Percentiles rank a stretch among this genome's conserved stretches.
phyloP scores from a whole-genome alignment of 1,140 invertebrate species.

The Wiebesia pumilae region DNA sequence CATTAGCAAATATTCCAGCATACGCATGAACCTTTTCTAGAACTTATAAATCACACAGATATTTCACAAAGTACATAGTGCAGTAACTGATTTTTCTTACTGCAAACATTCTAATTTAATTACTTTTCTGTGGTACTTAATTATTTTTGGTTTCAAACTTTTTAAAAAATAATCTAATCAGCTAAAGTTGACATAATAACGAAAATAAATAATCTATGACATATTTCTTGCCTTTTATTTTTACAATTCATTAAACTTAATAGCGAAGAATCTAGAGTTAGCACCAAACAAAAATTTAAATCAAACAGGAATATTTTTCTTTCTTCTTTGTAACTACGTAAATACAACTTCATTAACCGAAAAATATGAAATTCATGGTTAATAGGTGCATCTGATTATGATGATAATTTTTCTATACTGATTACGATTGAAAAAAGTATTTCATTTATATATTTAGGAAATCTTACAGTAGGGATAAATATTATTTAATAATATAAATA shows the following conservation, averaged over 20 bases:
- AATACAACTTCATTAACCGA: not conserved
- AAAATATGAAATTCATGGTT: not conserved
- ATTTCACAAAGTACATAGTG: slow-evolving; percentile 3
- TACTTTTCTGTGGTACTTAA: not conserved
- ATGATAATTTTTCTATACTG: too few species aligned
- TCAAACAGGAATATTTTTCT: not conserved
- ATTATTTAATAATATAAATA: not conserved
- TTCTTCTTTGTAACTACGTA: too few species aligned
- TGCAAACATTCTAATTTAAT: not conserved
- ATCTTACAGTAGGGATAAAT: too few species aligned
- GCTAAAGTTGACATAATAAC: not conserved
- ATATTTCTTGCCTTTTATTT: not conserved
- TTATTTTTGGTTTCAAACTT: slow-evolving; percentile 1
- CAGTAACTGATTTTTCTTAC: not conserved
- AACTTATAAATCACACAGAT: not conserved
- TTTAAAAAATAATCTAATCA: not conserved
- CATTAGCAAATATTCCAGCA: slow-evolving; percentile 48
- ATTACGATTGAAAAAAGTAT: too few species aligned
- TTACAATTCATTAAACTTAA: not conserved
- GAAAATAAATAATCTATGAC: not conserved
- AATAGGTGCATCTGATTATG: not conserved
- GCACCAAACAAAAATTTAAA: not conserved
- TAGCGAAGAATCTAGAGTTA: not conserved
- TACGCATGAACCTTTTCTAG: not conserved
- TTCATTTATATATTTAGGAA: too few species aligned